These are phyloP conservation scores for Lordiphosa andalusiaca DNA, from an alignment of 2,888 invertebrate genomes.

Conservation along the genomic window DNA sequence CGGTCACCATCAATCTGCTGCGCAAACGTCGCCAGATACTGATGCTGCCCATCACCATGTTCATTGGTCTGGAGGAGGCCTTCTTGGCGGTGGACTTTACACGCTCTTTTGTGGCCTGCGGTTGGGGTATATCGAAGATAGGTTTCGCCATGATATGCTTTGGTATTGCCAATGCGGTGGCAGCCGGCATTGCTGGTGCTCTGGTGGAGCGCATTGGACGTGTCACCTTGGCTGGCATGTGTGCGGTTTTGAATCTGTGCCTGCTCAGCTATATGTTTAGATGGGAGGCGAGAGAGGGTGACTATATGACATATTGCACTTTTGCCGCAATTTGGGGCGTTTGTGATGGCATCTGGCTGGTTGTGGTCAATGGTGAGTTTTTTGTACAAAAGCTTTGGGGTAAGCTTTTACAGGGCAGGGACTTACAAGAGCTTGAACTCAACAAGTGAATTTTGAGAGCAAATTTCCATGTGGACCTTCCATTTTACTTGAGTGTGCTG, in stretches of 20 bases:
- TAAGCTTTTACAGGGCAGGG: background rate
- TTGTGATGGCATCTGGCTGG: conserved; percentile 94
- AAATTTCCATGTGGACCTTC: no score
- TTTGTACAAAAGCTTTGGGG: no score
- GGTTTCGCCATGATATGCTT: conserved; percentile 97
- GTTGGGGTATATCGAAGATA: conserved; percentile 93
- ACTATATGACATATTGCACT: conserved; percentile 87
- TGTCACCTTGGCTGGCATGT: conserved; percentile 88
- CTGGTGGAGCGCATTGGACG: conserved; percentile 88
- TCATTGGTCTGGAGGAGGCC: conserved; percentile 96
- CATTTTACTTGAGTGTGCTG: no score
- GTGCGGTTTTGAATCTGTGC: conserved; percentile 86
- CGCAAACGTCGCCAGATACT: conserved; percentile 90
- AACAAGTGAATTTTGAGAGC: no score
- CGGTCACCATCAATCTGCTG: conserved; percentile 89
- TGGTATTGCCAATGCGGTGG: conserved; percentile 92
- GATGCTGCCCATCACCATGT: conserved; percentile 93
- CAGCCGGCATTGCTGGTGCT: conserved; percentile 89
- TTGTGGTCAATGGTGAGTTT: conserved; percentile 92
- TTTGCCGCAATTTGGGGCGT: conserved; percentile 93
- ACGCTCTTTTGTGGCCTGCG: conserved; percentile 92
- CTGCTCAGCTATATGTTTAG: conserved; percentile 85
- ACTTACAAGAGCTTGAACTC: no score
- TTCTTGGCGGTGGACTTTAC: conserved; percentile 93
- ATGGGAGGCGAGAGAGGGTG: conserved; percentile 87